A percentile compares a stretch with the other conserved stretches of the same genome.
Evolutionary conservation across 2,888 invertebrate species (phyloP).

Genomic region (Nudaria mundana): DNA sequence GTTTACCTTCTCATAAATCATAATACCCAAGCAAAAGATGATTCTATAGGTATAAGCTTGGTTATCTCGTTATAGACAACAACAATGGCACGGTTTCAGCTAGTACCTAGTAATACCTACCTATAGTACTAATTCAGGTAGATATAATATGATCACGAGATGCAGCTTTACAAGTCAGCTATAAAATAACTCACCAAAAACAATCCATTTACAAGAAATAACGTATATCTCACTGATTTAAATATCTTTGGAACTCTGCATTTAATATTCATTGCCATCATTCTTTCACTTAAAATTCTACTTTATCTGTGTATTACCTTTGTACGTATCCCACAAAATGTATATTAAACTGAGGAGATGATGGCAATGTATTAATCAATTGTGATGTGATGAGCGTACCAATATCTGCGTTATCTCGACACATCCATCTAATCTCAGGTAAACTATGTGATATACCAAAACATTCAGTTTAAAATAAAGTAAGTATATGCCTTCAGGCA

Average conservation of each 20-base stretch:
- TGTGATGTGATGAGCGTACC: conserved; percentile 42
- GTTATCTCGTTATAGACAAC: too few species aligned
- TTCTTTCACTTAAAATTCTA: conserved; percentile 13
- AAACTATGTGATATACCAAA: conserved; percentile 16
- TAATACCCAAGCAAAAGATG: too few species aligned
- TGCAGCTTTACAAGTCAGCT: too few species aligned
- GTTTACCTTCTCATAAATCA: too few species aligned
- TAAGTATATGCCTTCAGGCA: too few species aligned
- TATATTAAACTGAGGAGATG: conserved; percentile 53
- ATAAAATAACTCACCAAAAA: conserved; percentile 88
- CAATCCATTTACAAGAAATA: conserved; percentile 86
- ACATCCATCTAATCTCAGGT: conserved; percentile 55
- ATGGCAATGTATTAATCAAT: conserved; percentile 57
- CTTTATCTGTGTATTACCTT: conserved; percentile 5
- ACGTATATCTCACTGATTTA: conserved; percentile 84
- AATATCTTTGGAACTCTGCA: conserved; percentile 74
- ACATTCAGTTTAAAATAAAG: conserved; percentile 11
- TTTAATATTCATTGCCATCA: conserved; percentile 51
- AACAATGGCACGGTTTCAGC: too few species aligned
- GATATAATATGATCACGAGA: too few species aligned
- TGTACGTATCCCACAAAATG: conserved; percentile 29
- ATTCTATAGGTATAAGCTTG: too few species aligned
- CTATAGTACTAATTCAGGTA: neutral
- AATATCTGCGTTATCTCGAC: conserved; percentile 69
- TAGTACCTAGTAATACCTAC: too few species aligned